Conservation (phyloP, 2,888 invertebrate species). For the Ptycholaimellus sp. region DNA sequence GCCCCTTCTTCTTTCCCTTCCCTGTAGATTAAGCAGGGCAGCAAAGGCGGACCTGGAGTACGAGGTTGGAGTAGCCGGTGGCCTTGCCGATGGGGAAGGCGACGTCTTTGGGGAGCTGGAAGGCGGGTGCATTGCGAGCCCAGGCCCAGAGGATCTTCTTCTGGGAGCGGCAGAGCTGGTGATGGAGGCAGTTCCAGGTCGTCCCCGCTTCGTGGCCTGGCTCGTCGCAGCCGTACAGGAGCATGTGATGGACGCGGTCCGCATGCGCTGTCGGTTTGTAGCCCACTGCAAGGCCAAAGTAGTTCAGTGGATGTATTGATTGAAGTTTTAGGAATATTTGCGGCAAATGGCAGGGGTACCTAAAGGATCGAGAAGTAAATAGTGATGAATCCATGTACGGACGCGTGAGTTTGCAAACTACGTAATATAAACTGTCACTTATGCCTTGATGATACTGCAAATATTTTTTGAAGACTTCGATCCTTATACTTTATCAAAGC, state of each 20-base stretch:
- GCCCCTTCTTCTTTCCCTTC: neutral
- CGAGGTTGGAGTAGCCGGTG: slow-evolving; percentile 31
- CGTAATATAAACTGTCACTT: too few species aligned
- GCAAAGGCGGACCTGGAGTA: slow-evolving; percentile 33
- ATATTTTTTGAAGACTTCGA: too few species aligned
- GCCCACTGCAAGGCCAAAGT: slow-evolving; percentile 24
- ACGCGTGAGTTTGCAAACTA: too few species aligned
- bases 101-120: slow-evolving; percentile 34
- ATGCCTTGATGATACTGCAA: too few species aligned
- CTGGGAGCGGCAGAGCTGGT: neutral
- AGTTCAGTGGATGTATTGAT: neutral
- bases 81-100: slow-evolving; percentile 35
- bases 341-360: slow-evolving; percentile 30
- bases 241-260: slow-evolving; percentile 36
- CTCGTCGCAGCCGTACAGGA: slow-evolving; percentile 37
- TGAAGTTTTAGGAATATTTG: neutral
- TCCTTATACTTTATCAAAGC: too few species aligned
- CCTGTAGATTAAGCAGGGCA: slow-evolving; percentile 13
- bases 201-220: slow-evolving; percentile 29
- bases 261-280: slow-evolving; percentile 35
- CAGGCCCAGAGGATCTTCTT: slow-evolving; percentile 38
- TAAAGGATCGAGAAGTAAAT: too few species aligned
- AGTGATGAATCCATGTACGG: too few species aligned
- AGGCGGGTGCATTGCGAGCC: slow-evolving; percentile 38
- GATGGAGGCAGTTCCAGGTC: slow-evolving; percentile 1